Evolutionary conservation across 2,888 invertebrate genomes (phyloP), one percentile per base, ranked within the genome.

Genomic region (Taphrorychus bicolor): DNA sequence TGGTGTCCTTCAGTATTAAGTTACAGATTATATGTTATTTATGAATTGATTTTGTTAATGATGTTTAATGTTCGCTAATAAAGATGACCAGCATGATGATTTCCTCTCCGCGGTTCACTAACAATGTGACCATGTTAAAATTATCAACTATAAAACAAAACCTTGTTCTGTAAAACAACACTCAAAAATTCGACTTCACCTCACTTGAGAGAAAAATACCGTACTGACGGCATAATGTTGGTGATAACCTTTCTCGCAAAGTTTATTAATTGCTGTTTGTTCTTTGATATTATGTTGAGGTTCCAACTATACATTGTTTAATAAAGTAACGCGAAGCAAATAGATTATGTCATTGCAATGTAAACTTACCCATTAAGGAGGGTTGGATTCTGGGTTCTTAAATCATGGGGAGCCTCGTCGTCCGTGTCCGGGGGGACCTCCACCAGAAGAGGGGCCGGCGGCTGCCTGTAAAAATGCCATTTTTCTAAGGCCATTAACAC

Each of bases 291-390:
- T n/a, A n/a, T n/a, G n/a, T n/a, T n/a, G n/a, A n/a, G n/a, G n/a
- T n/a, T 32, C 11, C 32, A 7, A 32, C 11, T 32, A 32, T 32
- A 11, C 11, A 32, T 5, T 24, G 4, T 4, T 24, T 5, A 32
- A 9, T 32, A 32, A 32, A 7, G 32, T 32, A 9, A 32, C 3
- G 32, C 32, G 1, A 32, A 32, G 3, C 32, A 32, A 2, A 32
- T 11, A 32, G 1, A 9, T 11, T 32, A 32, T 32, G 1, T 32
- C 32, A 11, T 7, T 32, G 32, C 7, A 32, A 32, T 32, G 32
- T 32, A 32, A 32, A 78, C 81, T 82, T 76, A 81, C 81, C 81
- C 81, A 82, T 82, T 79, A 71, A 81, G 81, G 77, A 81, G 79
- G 77, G 79, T 78, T 76, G 81, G 80, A 76, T 81, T 81, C 54